Evolutionary conservation across 2,888 invertebrate genomes (phyloP), one percentile per base, ranked within the genome.

Genomic region (Cerastoderma edule): DNA sequence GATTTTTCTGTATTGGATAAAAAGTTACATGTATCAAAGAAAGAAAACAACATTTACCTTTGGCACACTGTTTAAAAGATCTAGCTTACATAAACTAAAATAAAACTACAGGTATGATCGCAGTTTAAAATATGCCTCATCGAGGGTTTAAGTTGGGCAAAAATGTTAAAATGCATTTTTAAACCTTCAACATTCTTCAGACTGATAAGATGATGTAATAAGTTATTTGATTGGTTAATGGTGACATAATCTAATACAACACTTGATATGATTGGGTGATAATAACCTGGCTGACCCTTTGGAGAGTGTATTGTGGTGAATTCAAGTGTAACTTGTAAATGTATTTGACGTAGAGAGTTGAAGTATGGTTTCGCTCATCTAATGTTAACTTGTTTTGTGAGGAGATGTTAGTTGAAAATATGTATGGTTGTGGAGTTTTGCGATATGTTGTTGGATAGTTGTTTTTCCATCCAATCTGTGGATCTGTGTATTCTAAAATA

Each of bases 201-300:
- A 54, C 65, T 72, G 75, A 77, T 81, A 81, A 81, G 50, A 67
- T 66, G 27, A 53, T 81, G 77, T 81, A 77, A 81, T 66, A 57
- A 39, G 27, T 63, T 50, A 65, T 70, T 50, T 75, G 72, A 81
- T 81, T 81, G 80, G 80, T 32, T 78, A 70, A 78, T 68, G 33
- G 48, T 81, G 80, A 81, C 68, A 78, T 81, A 81, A 81, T 69
- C 67, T 57, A 28, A 50, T 81, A 60, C 66, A 81, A 81, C 67
- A 65, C 64, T 46, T 64, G 60, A 67, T 78, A 60, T 78, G 77
- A 81, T 81, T 81, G 80, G 80, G 30, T 57, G 72, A 78, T 67
- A 64, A 27, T 56, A 48, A 63, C 65, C 77, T 39, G 35, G 48
- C 50, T 73, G 80, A 79, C 75, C 79, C 67, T 50, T 65, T 60